Percentiles rank a stretch among this genome's conserved stretches.
These are phyloP conservation scores for Mungos mungo DNA, from an alignment of 2,113 vertebrate species.

Conservation along the genomic window DNA sequence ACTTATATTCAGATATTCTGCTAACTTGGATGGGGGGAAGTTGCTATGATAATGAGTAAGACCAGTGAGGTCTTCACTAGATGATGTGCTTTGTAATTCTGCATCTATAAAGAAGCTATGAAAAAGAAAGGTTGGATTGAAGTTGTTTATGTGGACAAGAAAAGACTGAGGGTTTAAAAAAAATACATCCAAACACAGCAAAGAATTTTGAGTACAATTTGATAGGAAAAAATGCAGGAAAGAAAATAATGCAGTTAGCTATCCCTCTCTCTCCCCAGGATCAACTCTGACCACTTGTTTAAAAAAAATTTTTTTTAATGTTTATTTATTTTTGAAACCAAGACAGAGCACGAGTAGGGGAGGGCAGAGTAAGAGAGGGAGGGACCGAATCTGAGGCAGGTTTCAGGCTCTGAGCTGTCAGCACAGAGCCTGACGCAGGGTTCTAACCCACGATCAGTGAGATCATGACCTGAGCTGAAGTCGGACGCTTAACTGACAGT, in stretches of 20 bases:
- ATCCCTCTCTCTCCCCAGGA: neutral
- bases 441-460: too few relatives aligned
- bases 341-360: too few relatives aligned
- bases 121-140: neutral
- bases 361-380: too few relatives aligned
- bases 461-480: too few relatives aligned
- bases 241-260: neutral
- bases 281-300: neutral
- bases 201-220: conserved; percentile 22
- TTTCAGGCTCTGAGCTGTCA: too few relatives aligned
- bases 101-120: neutral
- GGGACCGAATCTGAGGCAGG: too few relatives aligned
- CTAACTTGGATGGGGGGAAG: neutral
- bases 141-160: neutral
- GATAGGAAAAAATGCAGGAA: neutral
- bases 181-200: neutral
- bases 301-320: too few relatives aligned
- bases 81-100: neutral
- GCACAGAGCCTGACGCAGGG: too few relatives aligned
- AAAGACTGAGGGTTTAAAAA: neutral
- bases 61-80: neutral
- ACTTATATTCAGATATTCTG: neutral
- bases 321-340: too few relatives aligned
- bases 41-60: neutral
- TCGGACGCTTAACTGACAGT: too few relatives aligned